phyloP scores from a whole-genome alignment of 1,140 invertebrate genomes.

The Pachypsylla venusta region DNA sequence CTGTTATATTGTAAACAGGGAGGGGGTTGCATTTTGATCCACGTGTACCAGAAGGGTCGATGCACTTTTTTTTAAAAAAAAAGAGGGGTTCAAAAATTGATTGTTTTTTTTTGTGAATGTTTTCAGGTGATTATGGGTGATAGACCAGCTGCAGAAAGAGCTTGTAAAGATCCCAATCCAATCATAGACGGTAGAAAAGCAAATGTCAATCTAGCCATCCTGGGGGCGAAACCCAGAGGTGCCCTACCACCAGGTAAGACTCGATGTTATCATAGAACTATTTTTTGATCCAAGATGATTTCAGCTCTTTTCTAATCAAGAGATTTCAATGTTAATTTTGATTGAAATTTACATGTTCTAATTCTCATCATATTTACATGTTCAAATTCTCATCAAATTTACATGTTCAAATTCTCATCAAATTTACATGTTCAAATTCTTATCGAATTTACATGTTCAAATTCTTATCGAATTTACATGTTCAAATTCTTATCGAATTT shows the following conservation, averaged over 20 bases:
- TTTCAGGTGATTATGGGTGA: conserved; percentile 94
- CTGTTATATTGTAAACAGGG: background rate
- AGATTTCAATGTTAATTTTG: too few relatives aligned
- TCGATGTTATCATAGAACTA: conserved; percentile 17
- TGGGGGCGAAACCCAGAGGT: conserved; percentile 88
- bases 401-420: too few relatives aligned
- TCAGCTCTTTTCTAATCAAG: background rate
- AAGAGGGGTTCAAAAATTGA: background rate
- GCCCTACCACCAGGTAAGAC: conserved; percentile 65
- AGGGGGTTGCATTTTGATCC: background rate
- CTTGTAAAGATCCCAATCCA: conserved; percentile 94
- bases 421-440: too few relatives aligned
- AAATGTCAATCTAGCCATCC: conserved; percentile 93
- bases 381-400: too few relatives aligned
- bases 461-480: too few relatives aligned
- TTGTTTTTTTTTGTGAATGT: background rate
- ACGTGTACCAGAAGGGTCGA: conserved; percentile 2
- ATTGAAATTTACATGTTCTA: too few relatives aligned
- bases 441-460: too few relatives aligned
- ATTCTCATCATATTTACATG: too few relatives aligned
- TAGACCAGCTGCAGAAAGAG: conserved; percentile 76
- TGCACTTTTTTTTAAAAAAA: background rate
- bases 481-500: too few relatives aligned
- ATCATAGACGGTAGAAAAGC: conserved; percentile 97
- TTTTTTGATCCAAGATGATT: background rate